phyloP scores from a whole-genome alignment of 2,888 invertebrate genomes.

The Pristionchus japonicus region DNA sequence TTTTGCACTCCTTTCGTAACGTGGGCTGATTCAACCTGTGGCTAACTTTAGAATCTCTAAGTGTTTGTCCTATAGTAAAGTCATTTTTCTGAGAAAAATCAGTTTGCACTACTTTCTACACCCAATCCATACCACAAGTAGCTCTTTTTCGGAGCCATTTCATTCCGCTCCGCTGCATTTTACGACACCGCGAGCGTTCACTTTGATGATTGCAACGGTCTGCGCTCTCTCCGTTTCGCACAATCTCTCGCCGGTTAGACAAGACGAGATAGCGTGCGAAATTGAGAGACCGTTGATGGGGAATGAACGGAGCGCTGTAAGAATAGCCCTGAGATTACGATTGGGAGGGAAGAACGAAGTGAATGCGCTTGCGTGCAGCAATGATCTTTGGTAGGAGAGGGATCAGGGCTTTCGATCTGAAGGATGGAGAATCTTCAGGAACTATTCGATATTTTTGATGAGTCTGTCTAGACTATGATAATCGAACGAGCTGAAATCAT shows the following conservation, averaged over 20 bases:
- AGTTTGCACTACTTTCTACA: too few species aligned
- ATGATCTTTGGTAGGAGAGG: neutral
- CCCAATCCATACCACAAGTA: neutral
- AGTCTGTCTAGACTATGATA: too few species aligned
- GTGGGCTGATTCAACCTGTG: too few species aligned
- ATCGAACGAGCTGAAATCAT: too few species aligned
- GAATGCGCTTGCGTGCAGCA: neutral
- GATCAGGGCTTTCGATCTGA: neutral
- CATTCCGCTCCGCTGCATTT: neutral
- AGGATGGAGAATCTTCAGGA: neutral
- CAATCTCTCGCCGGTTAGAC: neutral
- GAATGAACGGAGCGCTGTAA: neutral
- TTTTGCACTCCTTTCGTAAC: too few species aligned
- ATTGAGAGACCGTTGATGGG: neutral
- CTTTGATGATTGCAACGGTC: neutral
- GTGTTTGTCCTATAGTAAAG: too few species aligned
- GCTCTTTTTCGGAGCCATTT: conserved; percentile 6
- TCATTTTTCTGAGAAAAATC: neutral
- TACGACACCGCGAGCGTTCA: neutral
- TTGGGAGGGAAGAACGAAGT: neutral
- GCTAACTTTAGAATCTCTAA: too few species aligned
- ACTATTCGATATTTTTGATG: too few species aligned
- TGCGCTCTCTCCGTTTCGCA: neutral
- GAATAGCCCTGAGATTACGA: neutral
- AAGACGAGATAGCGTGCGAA: neutral